Evolutionary conservation across 2,888 invertebrate species (phyloP), one percentile per base, ranked within the genome.

Genomic region (Uropetala carovei): DNA sequence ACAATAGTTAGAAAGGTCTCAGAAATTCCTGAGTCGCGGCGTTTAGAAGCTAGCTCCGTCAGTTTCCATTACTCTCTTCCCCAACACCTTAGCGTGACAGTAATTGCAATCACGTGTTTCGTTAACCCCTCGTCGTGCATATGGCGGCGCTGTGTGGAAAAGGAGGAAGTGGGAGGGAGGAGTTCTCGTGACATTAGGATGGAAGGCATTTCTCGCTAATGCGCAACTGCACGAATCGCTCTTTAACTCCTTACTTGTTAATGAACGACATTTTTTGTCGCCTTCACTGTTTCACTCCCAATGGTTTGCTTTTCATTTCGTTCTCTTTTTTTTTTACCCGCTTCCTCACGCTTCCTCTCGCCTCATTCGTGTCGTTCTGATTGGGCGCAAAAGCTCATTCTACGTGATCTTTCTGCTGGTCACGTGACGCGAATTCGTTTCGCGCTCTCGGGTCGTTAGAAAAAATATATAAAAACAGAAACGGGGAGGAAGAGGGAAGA

Each of bases 41-140:
- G 27, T 75, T 75, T 75, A 27, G 75, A 27, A 22, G 75, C 75
- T 0, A 22, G 22, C 75, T 75, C 27, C 75, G 75, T 27, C 5
- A 22, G 22, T 27, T 75, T 75, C 75, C 75, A 75, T 75, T 75
- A 75, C 75, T 27, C n/a, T 2, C 89, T 43, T 43, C 89, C 56
- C 10, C 43, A 43, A 64, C 86, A 60, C 89, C 89, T 89, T 89
- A 64, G 89, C 89, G 89, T 89, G 89, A 64, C 89, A 64, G 68
- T 89, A 89, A 89, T 89, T 89, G 89, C 89, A 43, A 27, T 89
- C 89, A 89, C 89, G 89, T 89, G 89, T 89, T 89, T 89, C 89
- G 89, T 89, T 89, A 89, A 89, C 60, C 64, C 89, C 60, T 89
- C 89, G 89, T 89, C 89, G 89, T 89, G 89, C 89, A 89, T 64